phyloP scores from a whole-genome alignment of 1,140 invertebrate genomes.

The Papilio aristodemus region DNA sequence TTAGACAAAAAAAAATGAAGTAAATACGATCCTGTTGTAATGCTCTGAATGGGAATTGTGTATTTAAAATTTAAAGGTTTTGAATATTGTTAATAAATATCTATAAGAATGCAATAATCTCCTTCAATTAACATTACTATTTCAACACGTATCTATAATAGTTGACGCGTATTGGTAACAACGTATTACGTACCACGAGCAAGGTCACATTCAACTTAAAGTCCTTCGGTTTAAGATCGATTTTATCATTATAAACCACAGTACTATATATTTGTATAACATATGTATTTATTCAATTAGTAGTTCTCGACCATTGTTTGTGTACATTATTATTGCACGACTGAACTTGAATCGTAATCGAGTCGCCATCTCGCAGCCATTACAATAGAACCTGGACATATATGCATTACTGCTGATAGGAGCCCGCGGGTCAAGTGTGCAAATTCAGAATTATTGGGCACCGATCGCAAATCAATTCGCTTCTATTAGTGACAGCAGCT shows the following conservation, averaged over 20 bases:
- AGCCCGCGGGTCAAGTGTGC: slow-evolving; percentile 5
- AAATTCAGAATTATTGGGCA: slow-evolving; percentile 23
- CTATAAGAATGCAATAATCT: not conserved
- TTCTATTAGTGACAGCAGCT: not conserved
- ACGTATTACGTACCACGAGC: too few relatives aligned
- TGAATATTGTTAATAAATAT: not conserved
- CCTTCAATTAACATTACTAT: not conserved
- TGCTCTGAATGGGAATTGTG: too few relatives aligned
- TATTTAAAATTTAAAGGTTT: not conserved
- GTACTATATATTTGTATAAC: not conserved
- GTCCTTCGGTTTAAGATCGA: not conserved
- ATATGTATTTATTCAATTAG: slow-evolving; percentile 31
- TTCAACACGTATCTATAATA: not conserved
- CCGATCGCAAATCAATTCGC: slow-evolving; percentile 16
- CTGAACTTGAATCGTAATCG: slow-evolving; percentile 38
- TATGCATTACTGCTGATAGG: not conserved
- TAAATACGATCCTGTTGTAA: too few relatives aligned
- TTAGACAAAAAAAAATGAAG: too few relatives aligned
- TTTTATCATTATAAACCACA: not conserved
- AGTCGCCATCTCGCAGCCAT: slow-evolving; percentile 6
- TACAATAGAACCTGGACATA: not conserved
- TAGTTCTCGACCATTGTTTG: slow-evolving; percentile 35
- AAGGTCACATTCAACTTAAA: not conserved
- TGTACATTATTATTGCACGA: slow-evolving; percentile 37
- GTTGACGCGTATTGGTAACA: too few relatives aligned